Evolutionary conservation across 2,888 invertebrate species (phyloP), one percentile per base, ranked within the genome.

Genomic region (Sialis fuliginosa): DNA sequence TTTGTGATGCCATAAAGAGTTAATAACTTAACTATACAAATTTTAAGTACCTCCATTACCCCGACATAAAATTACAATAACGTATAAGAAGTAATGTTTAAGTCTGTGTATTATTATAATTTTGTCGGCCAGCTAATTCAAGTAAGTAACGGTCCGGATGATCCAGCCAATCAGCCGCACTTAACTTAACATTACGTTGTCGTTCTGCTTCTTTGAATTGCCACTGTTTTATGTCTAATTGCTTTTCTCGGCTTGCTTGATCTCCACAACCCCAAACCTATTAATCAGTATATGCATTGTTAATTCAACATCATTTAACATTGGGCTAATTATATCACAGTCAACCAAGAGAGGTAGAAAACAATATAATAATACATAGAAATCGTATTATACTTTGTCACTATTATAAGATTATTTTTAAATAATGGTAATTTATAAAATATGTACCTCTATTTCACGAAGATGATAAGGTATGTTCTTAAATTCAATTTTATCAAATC

Each of bases 101-200:
- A 59, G 68, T 74, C 58, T 74, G 72, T 4, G 74, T 75, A 63
- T 77, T 80, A 64, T 82, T 81, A 64, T 87, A 87, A 58, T 83
- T 81, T 47, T 81, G 79, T 31, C 87, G 69, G 9, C 91, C 92
- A 2, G 88, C 91, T 59, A 92, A 68, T 63, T 91, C 88, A 51
- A 93, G 67, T 44, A 93, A 72, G 62, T 92, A 90, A 48, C 92
- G 76, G 69, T 96, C 95, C 0, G 95, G 93, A 68, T 93, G 91
- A 61, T 95, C 92, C 60, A 89, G 75, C 95, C 95, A 96, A 61
- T 93, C 92, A 13, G 85, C 79, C 0, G 90, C 80, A 10, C 83
- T 86, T 49, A 92, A 64, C 62, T 92, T 92, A 6, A 95, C 87
- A 58, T 80, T 77, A 46, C 86, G 70, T 56, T 87, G 84, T 50